Base-by-base conservation (phyloP, 2,113 vertebrate species). In the Antechinus flavipes region DNA sequence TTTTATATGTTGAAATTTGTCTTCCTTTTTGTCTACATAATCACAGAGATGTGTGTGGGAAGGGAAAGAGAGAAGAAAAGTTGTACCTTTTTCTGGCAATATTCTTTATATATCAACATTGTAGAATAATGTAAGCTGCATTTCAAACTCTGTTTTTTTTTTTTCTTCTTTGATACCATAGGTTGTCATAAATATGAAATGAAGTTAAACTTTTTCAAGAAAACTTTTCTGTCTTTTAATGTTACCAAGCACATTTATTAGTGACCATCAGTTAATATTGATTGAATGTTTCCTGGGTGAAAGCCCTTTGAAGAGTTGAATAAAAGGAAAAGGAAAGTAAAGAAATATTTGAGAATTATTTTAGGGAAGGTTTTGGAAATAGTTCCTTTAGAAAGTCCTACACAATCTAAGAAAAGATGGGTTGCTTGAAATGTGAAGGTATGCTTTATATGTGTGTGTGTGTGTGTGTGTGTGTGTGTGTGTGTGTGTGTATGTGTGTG, bases 261-360 rank as follows among this genome's bases (percentile, higher is more conserved):
- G 23, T 54, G 30, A 0, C 9, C 6, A 8, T 7, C 16, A 23
- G 3, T 1, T 55, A 5, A 3, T 2, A 0, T 50, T 16, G 49
- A 27, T 0, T 8, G 1, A 84, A 42, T 2, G 7, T 6, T 84
- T 84, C n/a, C 6, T 19, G 25, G 1, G 3, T 49, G 11, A 7
- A 2, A 89, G 7, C 10, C 16, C 1, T 0, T 10, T n/a, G 27
- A 24, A 47, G 27, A 14, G 5, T 1, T 27, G 16, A 12, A 8
- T 23, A 35, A 5, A 27, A 90, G 50, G 26, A 26, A 55, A 52
- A 52, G 58, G 27, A 61, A 76, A 76, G 35, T 3, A 68, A 68
- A 68, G 30, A n/a, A n/a, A 0, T 2, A 0, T 23, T 0, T 1
- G 4, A 0, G 0, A 0, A 10, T 6, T 6, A 3, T 50, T 61